These are phyloP conservation scores for Gallirallus australis DNA, from an alignment of 2,797 vertebrate species.

Conservation along the genomic window DNA sequence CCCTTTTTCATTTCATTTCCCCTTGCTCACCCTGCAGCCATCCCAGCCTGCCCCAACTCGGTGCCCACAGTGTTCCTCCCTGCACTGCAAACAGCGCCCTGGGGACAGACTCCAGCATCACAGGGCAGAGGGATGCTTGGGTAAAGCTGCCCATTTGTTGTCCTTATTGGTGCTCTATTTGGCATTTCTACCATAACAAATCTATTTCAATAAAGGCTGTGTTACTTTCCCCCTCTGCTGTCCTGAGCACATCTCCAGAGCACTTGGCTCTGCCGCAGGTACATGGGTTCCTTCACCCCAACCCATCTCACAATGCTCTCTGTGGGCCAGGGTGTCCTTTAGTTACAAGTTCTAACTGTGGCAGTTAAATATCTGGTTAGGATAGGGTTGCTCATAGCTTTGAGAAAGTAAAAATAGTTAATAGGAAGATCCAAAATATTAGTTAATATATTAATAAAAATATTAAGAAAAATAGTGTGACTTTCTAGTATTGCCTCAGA, in stretches of 20 bases:
- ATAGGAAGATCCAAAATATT: neutral
- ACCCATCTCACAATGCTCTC: neutral
- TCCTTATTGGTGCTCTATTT: neutral
- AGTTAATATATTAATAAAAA: too few relatives aligned
- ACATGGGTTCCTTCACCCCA: rapidly evolving
- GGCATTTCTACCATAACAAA: neutral
- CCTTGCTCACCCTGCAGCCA: neutral
- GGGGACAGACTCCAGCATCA: neutral
- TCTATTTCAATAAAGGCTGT: neutral
- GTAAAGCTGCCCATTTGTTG: neutral
- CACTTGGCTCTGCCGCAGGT: neutral
- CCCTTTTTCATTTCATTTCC: neutral
- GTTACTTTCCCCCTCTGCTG: neutral
- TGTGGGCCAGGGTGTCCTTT: neutral
- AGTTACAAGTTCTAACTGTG: neutral
- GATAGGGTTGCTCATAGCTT: too few relatives aligned
- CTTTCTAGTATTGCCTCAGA: neutral
- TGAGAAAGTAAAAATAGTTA: neutral
- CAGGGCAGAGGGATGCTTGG: rapidly evolving
- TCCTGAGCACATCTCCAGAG: rapidly evolving
- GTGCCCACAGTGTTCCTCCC: neutral
- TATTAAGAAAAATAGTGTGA: neutral
- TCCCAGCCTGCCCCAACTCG: neutral
- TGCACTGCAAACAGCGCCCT: too few relatives aligned
- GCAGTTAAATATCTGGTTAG: neutral